Conservation (phyloP, 2,797 vertebrate species). For the Anguilla anguilla region DNA sequence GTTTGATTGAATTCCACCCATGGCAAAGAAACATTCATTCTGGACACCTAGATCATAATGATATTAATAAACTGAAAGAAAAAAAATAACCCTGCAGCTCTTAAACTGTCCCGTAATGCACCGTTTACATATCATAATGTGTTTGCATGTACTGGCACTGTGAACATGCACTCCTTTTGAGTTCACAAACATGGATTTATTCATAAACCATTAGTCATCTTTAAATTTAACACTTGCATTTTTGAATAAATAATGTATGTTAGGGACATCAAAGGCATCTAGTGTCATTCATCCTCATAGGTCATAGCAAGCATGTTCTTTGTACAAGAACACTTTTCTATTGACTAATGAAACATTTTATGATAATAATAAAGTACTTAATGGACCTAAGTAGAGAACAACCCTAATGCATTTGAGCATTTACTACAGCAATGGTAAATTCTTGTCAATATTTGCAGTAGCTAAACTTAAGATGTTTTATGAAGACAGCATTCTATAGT, state of each 20-base stretch:
- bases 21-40: constrained; percentile 12
- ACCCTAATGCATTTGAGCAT: background rate
- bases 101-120: background rate
- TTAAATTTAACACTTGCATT: constrained; percentile 25
- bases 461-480: constrained; percentile 30
- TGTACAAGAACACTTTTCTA: background rate
- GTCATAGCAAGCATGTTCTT: background rate
- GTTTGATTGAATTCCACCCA: constrained; percentile 3
- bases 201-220: constrained; percentile 39
- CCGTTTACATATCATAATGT: background rate
- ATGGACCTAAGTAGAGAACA: constrained; percentile 10
- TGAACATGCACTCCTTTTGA: background rate
- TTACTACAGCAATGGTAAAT: background rate
- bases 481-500: constrained; percentile 21
- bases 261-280: background rate
- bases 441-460: constrained; percentile 6
- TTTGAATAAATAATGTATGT: constrained; percentile 6
- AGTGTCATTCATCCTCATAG: background rate
- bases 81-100: constrained; percentile 29
- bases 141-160: background rate
- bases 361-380: background rate
- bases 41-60: background rate
- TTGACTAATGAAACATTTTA: background rate
- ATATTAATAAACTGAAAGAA: background rate
- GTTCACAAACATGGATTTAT: constrained; percentile 30